phyloP scores from a whole-genome alignment of 2,113 vertebrate species.

The Brachypteracias leptosomus region DNA sequence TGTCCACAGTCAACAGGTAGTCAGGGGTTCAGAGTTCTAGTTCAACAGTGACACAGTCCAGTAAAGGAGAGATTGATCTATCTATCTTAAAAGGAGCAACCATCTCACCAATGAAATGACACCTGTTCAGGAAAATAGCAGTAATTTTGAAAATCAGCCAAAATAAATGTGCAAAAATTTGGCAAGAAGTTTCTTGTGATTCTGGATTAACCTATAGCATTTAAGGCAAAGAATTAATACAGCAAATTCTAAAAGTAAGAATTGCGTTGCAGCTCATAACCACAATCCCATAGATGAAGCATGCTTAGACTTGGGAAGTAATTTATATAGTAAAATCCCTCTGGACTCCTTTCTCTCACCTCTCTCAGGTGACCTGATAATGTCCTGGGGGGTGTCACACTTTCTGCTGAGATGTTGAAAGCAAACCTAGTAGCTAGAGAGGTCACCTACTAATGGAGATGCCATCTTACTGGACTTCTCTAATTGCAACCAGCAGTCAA shows the following conservation, averaged over 20 bases:
- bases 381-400: not conserved
- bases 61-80: not conserved
- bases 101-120: not conserved
- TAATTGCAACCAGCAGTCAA: not conserved
- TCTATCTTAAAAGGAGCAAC: not conserved
- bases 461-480: not conserved
- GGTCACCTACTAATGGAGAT: not conserved
- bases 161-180: not conserved
- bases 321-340: not conserved
- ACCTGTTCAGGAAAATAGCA: not conserved
- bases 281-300: not conserved
- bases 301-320: not conserved
- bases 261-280: not conserved
- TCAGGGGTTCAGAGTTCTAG: not conserved
- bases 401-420: not conserved
- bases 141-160: not conserved
- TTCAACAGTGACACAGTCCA: fast-evolving
- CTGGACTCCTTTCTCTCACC: not conserved
- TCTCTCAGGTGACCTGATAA: not conserved
- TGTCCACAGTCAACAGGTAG: not conserved
- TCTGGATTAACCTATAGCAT: not conserved
- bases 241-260: not conserved
- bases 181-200: not conserved
- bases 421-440: not conserved
- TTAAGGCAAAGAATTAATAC: not conserved